These are phyloP conservation scores for Indri indri DNA, from an alignment of 2,113 vertebrate genomes.

Conservation along the genomic window DNA sequence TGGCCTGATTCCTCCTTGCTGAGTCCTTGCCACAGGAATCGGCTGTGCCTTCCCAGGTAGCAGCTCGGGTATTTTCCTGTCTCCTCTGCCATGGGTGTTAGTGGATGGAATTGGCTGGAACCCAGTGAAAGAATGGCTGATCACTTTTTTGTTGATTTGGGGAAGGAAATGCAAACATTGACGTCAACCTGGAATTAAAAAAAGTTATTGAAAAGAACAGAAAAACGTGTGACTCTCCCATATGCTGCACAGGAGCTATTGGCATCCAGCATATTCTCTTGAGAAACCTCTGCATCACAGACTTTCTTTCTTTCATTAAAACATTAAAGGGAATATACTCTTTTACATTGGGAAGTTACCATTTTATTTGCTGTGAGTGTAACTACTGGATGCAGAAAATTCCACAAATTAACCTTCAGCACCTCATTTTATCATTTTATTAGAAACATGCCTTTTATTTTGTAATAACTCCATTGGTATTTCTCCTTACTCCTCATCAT, in stretches of 20 bases:
- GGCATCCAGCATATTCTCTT: not conserved
- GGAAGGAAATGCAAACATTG: slow-evolving; percentile 14
- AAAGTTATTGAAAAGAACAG: slow-evolving; percentile 24
- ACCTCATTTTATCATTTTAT: not conserved
- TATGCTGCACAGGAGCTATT: not conserved
- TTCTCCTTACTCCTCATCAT: not conserved
- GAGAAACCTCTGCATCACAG: not conserved
- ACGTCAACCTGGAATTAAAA: not conserved
- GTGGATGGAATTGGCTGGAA: slow-evolving; percentile 31
- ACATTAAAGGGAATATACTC: not conserved
- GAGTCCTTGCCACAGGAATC: not conserved
- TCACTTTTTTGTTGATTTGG: not conserved
- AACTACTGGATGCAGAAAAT: not conserved
- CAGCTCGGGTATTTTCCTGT: not conserved
- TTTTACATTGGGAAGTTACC: not conserved
- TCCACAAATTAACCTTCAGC: not conserved
- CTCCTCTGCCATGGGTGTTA: not conserved
- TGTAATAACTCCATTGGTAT: accelerated
- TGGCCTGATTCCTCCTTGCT: not conserved
- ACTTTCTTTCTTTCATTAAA: slow-evolving; percentile 1
- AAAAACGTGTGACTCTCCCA: not conserved
- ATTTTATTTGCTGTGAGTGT: not conserved
- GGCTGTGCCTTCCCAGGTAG: slow-evolving; percentile 8
- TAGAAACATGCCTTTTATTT: not conserved
- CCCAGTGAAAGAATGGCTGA: not conserved